A percentile compares a stretch with the other conserved stretches of the same genome.
These are phyloP conservation scores for Labroides dimidiatus DNA, from an alignment of 2,797 vertebrate species.

Conservation along the genomic window DNA sequence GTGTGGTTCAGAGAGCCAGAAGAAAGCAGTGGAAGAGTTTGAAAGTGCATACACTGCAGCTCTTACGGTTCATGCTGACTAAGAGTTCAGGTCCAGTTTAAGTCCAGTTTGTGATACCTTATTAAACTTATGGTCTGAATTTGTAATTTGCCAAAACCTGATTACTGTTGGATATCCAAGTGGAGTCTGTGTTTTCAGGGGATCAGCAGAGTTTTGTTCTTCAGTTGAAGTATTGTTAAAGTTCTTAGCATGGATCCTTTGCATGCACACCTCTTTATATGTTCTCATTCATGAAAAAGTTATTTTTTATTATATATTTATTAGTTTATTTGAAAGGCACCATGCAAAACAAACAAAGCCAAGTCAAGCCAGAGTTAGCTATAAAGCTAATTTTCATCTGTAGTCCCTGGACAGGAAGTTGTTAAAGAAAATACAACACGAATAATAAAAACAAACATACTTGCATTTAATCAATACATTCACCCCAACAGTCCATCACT, in stretches of 20 bases:
- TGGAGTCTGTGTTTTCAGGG: background rate
- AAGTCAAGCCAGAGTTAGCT: too few species aligned
- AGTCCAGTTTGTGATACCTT: too few species aligned
- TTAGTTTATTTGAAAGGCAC: too few species aligned
- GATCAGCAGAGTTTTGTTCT: background rate
- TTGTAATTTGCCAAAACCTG: background rate
- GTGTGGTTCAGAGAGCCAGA: conserved; percentile 5
- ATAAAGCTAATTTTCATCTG: too few species aligned
- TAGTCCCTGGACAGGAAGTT: too few species aligned
- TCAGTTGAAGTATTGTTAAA: background rate
- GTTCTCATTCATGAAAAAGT: too few species aligned
- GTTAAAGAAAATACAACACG: too few species aligned
- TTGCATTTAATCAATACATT: too few species aligned
- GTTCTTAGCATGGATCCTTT: background rate
- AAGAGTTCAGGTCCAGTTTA: background rate
- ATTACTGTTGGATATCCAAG: background rate
- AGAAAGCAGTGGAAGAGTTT: background rate
- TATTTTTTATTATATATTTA: too few species aligned
- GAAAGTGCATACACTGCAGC: background rate
- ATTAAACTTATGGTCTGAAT: background rate
- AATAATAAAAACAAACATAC: too few species aligned
- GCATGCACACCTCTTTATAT: background rate
- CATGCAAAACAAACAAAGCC: too few species aligned
- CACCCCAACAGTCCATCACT: too few species aligned
- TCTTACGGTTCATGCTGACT: background rate